Evolutionary conservation across 2,888 invertebrate genomes (phyloP).

Genomic region (Malthinus flaveolus): DNA sequence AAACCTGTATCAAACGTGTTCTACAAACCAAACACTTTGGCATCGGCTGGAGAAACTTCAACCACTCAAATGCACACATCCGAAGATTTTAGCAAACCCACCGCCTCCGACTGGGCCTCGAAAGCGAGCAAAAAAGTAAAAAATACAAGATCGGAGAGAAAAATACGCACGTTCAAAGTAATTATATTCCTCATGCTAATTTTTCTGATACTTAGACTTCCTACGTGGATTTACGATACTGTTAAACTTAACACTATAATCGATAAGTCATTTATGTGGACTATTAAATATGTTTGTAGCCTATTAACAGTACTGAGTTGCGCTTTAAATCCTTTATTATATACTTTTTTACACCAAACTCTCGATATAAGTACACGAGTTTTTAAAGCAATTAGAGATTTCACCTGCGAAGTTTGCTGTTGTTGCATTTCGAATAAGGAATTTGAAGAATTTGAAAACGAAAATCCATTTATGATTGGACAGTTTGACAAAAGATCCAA

Average conservation of each 20-base stretch:
- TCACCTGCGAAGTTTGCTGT: slow-evolving; percentile 47
- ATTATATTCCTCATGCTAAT: slow-evolving; percentile 60
- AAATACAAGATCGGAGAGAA: slow-evolving; percentile 49
- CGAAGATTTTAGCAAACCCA: slow-evolving; percentile 24
- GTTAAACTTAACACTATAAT: slow-evolving; percentile 48
- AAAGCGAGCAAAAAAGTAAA: slow-evolving; percentile 31
- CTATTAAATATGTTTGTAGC: slow-evolving; percentile 57
- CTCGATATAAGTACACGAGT: slow-evolving; percentile 42
- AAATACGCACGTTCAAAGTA: slow-evolving; percentile 61
- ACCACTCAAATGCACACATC: slow-evolving; percentile 37
- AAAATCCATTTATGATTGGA: slow-evolving; percentile 40
- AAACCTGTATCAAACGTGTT: slow-evolving; percentile 42
- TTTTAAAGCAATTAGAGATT: slow-evolving; percentile 39
- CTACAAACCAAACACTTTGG: slow-evolving; percentile 30
- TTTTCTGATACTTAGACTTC: slow-evolving; percentile 59
- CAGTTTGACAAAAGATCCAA: slow-evolving; percentile 11
- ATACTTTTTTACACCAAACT: slow-evolving; percentile 62
- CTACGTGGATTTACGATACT: slow-evolving; percentile 59
- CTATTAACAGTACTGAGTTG: slow-evolving; percentile 59
- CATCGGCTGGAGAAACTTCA: slow-evolving; percentile 36
- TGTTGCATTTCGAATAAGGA: slow-evolving; percentile 50
- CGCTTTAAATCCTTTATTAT: slow-evolving; percentile 62
- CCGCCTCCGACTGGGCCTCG: neutral
- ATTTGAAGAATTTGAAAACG: slow-evolving; percentile 50
- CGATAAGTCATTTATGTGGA: slow-evolving; percentile 46